Conservation (phyloP, 2,113 vertebrate species). For the Empidonax alnorum region DNA sequence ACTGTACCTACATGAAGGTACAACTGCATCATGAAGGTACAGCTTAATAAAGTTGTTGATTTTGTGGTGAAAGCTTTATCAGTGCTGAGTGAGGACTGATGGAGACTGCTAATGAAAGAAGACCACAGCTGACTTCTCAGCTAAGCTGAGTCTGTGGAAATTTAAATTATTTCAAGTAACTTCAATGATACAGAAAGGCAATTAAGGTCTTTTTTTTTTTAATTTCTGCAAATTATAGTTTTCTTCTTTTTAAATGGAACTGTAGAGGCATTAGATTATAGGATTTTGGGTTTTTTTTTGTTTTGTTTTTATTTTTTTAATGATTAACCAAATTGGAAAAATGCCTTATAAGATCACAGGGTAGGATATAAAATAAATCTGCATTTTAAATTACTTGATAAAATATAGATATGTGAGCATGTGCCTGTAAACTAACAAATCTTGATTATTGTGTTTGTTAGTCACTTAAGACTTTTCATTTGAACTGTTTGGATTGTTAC, state of each 20-base stretch:
- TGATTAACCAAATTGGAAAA: neutral
- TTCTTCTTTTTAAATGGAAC: neutral
- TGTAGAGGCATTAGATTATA: neutral
- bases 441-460: neutral
- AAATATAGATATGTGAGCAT: neutral
- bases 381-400: neutral
- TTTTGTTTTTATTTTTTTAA: neutral
- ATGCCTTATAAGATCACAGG: neutral
- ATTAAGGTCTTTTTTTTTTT: neutral
- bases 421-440: neutral
- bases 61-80: neutral
- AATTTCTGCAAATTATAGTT: neutral
- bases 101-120: neutral
- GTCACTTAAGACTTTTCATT: neutral
- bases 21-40: neutral
- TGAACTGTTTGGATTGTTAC: neutral
- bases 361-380: neutral
- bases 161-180: neutral
- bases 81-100: neutral
- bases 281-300: rapidly evolving
- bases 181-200: neutral
- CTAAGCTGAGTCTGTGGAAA: neutral
- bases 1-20: neutral
- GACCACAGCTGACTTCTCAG: neutral
- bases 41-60: neutral